Evolutionary conservation across 2,113 vertebrate genomes (phyloP).

Genomic region (Arvicanthis niloticus): DNA sequence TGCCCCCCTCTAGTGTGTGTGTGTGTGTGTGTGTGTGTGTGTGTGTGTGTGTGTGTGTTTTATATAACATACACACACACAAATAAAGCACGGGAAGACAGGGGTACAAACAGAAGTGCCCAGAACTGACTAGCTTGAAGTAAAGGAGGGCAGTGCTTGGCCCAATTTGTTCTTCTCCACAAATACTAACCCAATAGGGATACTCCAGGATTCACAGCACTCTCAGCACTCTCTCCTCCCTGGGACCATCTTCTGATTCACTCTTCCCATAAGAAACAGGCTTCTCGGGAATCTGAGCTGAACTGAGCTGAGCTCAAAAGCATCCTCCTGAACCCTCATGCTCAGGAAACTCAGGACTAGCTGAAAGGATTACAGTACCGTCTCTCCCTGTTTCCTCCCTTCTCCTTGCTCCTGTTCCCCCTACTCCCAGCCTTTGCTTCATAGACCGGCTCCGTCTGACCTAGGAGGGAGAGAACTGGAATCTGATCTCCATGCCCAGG

Average conservation of each 20-base stretch:
- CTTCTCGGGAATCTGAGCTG: not conserved
- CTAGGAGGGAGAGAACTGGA: not conserved
- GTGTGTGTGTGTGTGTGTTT: not conserved
- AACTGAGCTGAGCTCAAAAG: not conserved
- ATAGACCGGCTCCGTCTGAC: not conserved
- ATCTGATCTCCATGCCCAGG: constrained; percentile 31
- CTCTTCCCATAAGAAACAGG: not conserved
- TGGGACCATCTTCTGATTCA: not conserved
- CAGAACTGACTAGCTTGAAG: not conserved
- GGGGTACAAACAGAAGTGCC: not conserved
- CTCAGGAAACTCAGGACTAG: not conserved
- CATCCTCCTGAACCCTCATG: rapidly evolving
- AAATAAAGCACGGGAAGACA: not conserved
- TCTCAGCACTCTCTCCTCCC: not conserved
- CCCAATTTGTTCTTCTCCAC: not conserved
- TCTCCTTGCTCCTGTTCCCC: not conserved
- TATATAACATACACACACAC: too few species aligned
- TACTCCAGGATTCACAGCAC: not conserved
- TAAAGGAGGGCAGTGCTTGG: not conserved
- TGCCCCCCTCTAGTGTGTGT: too few species aligned
- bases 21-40: too few species aligned
- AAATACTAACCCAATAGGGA: too few species aligned
- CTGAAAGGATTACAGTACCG: too few species aligned
- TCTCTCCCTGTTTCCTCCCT: constrained; percentile 3
- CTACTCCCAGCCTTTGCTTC: constrained; percentile 28